Evolutionary conservation across 23 tunicate species (phyloP), one percentile per base, ranked within the genome.

Genomic region (Halocynthia aurantium): DNA sequence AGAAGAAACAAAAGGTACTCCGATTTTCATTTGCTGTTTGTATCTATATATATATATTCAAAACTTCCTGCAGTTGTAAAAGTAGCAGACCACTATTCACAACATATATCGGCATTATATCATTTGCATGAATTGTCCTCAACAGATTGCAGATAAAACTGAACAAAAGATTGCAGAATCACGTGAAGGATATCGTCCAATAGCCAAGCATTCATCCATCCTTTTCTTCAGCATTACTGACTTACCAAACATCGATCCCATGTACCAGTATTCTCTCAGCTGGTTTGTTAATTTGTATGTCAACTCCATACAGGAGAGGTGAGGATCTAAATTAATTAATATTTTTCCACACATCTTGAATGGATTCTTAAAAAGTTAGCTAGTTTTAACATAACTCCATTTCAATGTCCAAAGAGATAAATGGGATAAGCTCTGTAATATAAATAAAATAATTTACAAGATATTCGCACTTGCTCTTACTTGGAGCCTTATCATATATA

Each of bases 181-280:
- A 72, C 87, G 99, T 61, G 99, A 94, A 76, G 99, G 99, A 53
- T 94, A 94, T 56, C 95, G 99, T 75, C 95, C 95, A 77, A 88
- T 94, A 64, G 95, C 99, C n/a, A 84, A 82, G 66, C 99, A 94
- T 71, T 94, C 99, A 21, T 88, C 95, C 74, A 88, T 94, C 52
- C 78, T 94, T 31, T 94, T 94, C 83, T 94, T 94, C 95, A 87
- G 95, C 73, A 85, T 94, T 50, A 94, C 99, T 6, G 99, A 94
- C 51, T 84, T 94, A 9, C 99, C 99, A 10, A 94, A 94, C 75
- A 94, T 94, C 68, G 99, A 94, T 81, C 99, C 99, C 5, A 94
- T 94, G 99, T 94, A 94, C 77, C 99, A 94, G 55, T 94, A 94
- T 57, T 94, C 99, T 6, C 85, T 94, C 51, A 72, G 78, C n/a